Evolutionary conservation across 1,140 invertebrate genomes (phyloP).

Genomic region (Leguminivora glycinivorella): DNA sequence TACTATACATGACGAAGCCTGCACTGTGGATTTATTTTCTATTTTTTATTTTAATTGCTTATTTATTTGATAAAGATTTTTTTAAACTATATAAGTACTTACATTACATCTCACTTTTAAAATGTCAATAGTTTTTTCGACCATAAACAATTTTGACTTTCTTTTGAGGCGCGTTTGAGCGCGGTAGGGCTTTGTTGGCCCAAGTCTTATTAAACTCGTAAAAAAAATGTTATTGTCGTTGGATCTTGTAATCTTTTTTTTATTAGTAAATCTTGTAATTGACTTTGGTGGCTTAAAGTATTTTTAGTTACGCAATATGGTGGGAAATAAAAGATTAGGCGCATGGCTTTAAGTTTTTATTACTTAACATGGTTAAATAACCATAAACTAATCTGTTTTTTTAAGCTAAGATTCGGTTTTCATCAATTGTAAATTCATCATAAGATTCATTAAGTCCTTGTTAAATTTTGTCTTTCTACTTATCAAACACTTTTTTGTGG

Average conservation of each 20-base stretch:
- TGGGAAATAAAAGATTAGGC: neutral
- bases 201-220: neutral
- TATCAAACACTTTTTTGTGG: too few relatives aligned
- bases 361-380: neutral
- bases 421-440: neutral
- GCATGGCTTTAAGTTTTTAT: neutral
- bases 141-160: slow-evolving; percentile 13
- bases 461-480: too few relatives aligned
- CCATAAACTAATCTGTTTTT: slow-evolving; percentile 3
- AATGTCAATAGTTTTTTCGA: neutral
- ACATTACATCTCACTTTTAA: neutral
- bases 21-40: too few relatives aligned
- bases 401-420: neutral
- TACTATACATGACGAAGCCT: too few relatives aligned
- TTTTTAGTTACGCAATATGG: neutral
- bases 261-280: slow-evolving; percentile 17
- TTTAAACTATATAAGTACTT: too few relatives aligned
- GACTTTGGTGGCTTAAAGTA: neutral
- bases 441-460: too few relatives aligned
- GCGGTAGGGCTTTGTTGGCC: slow-evolving; percentile 4
- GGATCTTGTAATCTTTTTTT: slow-evolving; percentile 17
- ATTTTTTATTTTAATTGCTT: too few relatives aligned
- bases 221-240: neutral
- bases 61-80: too few relatives aligned
- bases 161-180: slow-evolving; percentile 10